These are phyloP conservation scores for Chelonoidis abingdonii DNA, from an alignment of 2,113 vertebrate species.

Conservation along the genomic window DNA sequence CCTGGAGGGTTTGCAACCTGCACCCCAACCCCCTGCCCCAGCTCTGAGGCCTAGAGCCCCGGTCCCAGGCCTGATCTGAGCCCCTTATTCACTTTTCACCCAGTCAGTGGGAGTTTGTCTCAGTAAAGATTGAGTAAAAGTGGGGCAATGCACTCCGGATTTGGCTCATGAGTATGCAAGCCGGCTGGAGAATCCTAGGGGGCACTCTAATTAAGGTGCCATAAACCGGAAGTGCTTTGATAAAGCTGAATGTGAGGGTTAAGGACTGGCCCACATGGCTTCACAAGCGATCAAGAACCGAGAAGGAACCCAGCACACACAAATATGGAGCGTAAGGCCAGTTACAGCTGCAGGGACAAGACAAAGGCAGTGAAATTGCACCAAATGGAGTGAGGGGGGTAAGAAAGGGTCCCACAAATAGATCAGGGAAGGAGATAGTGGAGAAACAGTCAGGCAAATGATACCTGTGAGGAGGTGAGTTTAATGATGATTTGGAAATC, in stretches of 20 bases:
- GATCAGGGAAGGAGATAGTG: background rate
- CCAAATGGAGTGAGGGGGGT: background rate
- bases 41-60: background rate
- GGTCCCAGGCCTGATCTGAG: background rate
- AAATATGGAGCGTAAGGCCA: background rate
- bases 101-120: background rate
- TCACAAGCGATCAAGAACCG: background rate
- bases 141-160: background rate
- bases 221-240: background rate
- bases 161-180: background rate
- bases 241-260: background rate
- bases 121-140: background rate
- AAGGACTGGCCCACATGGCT: background rate
- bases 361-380: background rate
- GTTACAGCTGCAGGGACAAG: background rate
- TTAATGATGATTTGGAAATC: background rate
- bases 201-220: background rate
- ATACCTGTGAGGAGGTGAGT: background rate
- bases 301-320: background rate
- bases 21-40: too few relatives aligned
- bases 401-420: background rate
- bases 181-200: background rate
- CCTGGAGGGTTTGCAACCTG: too few relatives aligned
- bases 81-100: background rate
- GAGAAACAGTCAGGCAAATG: background rate